Percentiles rank a stretch among this genome's conserved stretches.
These are phyloP conservation scores for Grammomys surdaster DNA, from an alignment of 2,113 vertebrate species.

Conservation along the genomic window DNA sequence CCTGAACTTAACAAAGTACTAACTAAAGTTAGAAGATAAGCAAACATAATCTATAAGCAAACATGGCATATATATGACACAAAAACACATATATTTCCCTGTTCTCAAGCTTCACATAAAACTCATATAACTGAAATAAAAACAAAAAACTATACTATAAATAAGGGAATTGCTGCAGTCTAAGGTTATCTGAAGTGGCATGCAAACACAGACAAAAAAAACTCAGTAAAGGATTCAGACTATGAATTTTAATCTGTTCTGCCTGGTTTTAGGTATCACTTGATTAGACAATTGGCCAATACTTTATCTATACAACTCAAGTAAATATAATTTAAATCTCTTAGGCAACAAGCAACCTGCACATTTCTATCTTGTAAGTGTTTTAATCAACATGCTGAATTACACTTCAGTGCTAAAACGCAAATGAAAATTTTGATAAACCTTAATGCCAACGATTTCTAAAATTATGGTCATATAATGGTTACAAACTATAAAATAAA, in stretches of 20 bases:
- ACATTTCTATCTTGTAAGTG: background rate
- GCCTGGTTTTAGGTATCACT: constrained; percentile 28
- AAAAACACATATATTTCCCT: background rate
- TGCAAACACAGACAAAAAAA: constrained; percentile 43
- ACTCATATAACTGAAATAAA: background rate
- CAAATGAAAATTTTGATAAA: constrained; percentile 21
- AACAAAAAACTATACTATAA: background rate
- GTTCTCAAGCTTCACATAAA: background rate
- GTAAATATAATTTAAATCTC: constrained; percentile 43
- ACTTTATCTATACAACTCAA: constrained; percentile 3
- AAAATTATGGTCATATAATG: constrained; percentile 22
- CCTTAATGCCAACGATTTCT: background rate
- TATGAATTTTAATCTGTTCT: constrained; percentile 39
- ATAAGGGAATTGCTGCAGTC: background rate
- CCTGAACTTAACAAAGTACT: constrained; percentile 3
- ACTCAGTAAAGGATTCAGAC: constrained; percentile 7
- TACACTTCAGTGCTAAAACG: background rate
- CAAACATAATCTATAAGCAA: constrained; percentile 1
- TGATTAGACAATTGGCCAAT: constrained; percentile 14
- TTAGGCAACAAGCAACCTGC: background rate
- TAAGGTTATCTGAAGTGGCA: background rate
- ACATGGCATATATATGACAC: background rate
- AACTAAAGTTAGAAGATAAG: background rate
- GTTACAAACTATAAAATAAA: constrained; percentile 55
- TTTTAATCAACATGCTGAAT: constrained; percentile 10